Percentiles rank a stretch among this genome's conserved stretches.
Evolutionary conservation across 2,888 invertebrate genomes (phyloP).

Genomic region (Hemicrepidius hirtus): DNA sequence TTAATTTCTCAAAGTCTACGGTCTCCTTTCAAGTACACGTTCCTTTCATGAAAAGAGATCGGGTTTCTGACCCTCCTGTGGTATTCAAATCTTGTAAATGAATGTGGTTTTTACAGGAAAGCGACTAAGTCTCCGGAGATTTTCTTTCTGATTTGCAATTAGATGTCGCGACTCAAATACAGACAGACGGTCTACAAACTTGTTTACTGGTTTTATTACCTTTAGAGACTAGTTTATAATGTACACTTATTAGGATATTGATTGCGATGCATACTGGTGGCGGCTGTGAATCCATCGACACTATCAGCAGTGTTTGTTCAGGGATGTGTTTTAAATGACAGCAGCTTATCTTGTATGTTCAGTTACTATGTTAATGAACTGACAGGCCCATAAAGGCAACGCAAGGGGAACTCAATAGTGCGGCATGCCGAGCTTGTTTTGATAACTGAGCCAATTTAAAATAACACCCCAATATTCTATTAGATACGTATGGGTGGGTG

Average conservation of each 20-base stretch:
- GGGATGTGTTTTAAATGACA: slow-evolving; percentile 54
- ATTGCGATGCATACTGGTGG: slow-evolving; percentile 34
- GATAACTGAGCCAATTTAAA: slow-evolving; percentile 46
- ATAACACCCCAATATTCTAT: slow-evolving; percentile 44
- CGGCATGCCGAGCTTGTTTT: slow-evolving; percentile 24
- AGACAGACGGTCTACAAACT: slow-evolving; percentile 23
- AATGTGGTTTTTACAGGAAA: slow-evolving; percentile 18
- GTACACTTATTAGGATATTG: slow-evolving; percentile 37
- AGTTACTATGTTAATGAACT: slow-evolving; percentile 53
- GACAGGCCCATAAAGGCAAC: slow-evolving; percentile 41
- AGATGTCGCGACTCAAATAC: slow-evolving; percentile 21
- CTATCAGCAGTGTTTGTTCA: slow-evolving; percentile 50
- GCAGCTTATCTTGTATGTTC: slow-evolving; percentile 55
- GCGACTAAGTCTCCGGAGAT: not conserved
- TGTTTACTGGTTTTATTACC: slow-evolving; percentile 34
- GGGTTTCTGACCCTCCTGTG: slow-evolving; percentile 25
- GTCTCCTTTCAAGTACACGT: not conserved
- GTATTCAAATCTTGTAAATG: slow-evolving; percentile 25
- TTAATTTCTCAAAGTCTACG: slow-evolving; percentile 38
- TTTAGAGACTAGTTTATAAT: slow-evolving; percentile 25
- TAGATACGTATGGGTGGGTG: slow-evolving; percentile 20
- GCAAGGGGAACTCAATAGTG: slow-evolving; percentile 32
- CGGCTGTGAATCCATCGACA: slow-evolving; percentile 36
- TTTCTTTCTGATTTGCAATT: slow-evolving; percentile 24
- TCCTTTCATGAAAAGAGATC: slow-evolving; percentile 11